A percentile compares a stretch with the other conserved stretches of the same genome.
phyloP scores from a whole-genome alignment of 1,140 invertebrate species.

The Drosophila bocki region DNA sequence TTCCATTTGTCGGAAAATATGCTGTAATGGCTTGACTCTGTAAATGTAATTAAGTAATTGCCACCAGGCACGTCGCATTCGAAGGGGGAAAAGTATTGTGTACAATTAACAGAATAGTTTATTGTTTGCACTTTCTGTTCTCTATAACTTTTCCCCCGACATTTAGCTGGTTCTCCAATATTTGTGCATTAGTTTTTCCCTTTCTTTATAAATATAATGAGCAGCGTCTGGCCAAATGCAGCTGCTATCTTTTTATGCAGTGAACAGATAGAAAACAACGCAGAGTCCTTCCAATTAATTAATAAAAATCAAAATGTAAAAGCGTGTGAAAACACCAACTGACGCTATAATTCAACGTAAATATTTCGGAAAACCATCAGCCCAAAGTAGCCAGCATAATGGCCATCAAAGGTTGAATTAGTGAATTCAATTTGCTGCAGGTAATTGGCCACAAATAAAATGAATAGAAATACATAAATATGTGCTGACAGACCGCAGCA shows the following conservation, averaged over 20 bases:
- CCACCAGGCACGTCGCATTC: background rate
- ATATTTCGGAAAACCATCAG: slow-evolving; percentile 13
- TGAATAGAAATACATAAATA: slow-evolving; percentile 10
- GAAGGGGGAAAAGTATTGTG: slow-evolving; percentile 2
- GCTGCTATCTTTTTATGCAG: background rate
- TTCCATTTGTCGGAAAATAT: slow-evolving; percentile 31
- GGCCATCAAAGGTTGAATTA: slow-evolving; percentile 2
- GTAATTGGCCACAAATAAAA: slow-evolving; percentile 55
- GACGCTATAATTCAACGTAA: slow-evolving; percentile 9
- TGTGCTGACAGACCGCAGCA: slow-evolving; percentile 21
- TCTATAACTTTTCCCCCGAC: background rate
- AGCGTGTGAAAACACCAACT: slow-evolving; percentile 8
- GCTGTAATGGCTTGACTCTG: slow-evolving; percentile 14
- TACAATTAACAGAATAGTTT: slow-evolving; percentile 23
- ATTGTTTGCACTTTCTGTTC: slow-evolving; percentile 29
- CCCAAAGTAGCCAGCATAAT: slow-evolving; percentile 4
- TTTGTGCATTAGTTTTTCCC: background rate
- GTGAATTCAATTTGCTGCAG: slow-evolving; percentile 31
- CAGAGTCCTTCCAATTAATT: background rate
- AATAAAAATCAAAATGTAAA: background rate
- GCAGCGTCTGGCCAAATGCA: slow-evolving; percentile 3
- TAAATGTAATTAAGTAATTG: slow-evolving; percentile 65
- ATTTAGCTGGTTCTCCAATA: background rate
- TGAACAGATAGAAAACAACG: background rate
- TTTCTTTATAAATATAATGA: slow-evolving; percentile 2